Evolutionary conservation across 2,888 invertebrate genomes (phyloP), one percentile per base, ranked within the genome.

Genomic region (Griposia aprilina): DNA sequence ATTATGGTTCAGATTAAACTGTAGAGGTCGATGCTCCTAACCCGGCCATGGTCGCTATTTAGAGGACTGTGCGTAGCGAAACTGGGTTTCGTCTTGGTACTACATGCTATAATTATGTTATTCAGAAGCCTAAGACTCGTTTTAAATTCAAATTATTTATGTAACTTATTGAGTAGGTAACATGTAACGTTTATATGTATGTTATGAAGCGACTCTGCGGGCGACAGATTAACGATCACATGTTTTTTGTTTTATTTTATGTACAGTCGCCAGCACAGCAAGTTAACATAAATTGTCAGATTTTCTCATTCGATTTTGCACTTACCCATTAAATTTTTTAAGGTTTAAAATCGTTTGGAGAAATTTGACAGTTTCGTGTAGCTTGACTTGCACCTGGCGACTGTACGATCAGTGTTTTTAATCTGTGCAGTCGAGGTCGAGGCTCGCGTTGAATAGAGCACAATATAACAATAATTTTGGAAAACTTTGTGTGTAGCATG

Each of bases 71-170:
- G 52, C 86, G 88, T 91, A 89, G 90, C 86, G 85, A 86, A 84
- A 87, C 81, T 84, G 83, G 84, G 83, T 85, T 86, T 88, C 84
- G 82, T 89, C 88, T 89, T 86, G 90, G 90, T 90, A 91, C 90
- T 91, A 90, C 88, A 83, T 84, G 83, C 86, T 89, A 87, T 81
- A 87, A 82, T 87, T 93, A 93, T 93, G 93, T 95, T 93, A 93
- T 93, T 94, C 93, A 93, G 91, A 96, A 95, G 96, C 96, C 96
- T 96, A 96, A 96, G 96, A 96, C 95, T 96, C 95, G 95, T 97
- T 92, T 96, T 94, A 94, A 95, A 95, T 95, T 96, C 95, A 96
- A 95, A 96, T 96, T 94, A 96, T 96, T 96, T 97, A 97, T 96
- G 94, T 96, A 96, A 96, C 94, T 96, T 96, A 96, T 96, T 96